These are phyloP conservation scores for Sapajus apella DNA, from an alignment of 2,113 vertebrate species.

Conservation along the genomic window DNA sequence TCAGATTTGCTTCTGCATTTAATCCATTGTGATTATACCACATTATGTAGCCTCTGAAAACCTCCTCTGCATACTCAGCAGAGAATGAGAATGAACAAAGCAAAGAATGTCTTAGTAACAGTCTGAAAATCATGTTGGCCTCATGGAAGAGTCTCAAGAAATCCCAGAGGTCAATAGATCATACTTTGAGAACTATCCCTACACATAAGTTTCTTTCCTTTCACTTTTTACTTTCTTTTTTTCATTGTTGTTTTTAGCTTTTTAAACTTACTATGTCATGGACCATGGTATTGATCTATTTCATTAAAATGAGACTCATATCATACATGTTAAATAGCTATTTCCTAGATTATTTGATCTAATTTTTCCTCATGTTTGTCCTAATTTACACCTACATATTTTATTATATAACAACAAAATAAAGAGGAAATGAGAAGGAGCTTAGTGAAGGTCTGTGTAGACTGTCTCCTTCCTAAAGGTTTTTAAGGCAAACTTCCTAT, in stretches of 20 bases:
- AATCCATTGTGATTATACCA: not conserved
- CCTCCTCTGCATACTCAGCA: not conserved
- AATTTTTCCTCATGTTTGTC: not conserved
- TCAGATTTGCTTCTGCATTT: not conserved
- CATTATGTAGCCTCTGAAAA: not conserved
- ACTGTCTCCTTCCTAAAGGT: not conserved
- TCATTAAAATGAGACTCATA: constrained; percentile 23
- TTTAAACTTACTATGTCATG: not conserved
- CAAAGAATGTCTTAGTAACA: not conserved
- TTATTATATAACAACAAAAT: not conserved
- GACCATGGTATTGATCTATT: not conserved
- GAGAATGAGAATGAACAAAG: not conserved
- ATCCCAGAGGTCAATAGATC: not conserved
- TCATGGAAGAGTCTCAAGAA: not conserved
- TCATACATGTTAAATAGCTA: not conserved
- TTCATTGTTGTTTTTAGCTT: not conserved
- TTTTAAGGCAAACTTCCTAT: not conserved
- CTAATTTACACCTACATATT: not conserved
- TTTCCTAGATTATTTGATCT: not conserved
- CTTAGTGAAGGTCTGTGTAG: not conserved
- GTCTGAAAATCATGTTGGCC: not conserved
- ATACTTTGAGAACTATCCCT: not conserved
- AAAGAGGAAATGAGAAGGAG: not conserved
- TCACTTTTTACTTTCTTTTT: not conserved
- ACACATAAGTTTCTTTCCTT: not conserved